Evolutionary conservation across 2,797 vertebrate genomes (phyloP).

Genomic region (Parauchenoglanis punctatus): DNA sequence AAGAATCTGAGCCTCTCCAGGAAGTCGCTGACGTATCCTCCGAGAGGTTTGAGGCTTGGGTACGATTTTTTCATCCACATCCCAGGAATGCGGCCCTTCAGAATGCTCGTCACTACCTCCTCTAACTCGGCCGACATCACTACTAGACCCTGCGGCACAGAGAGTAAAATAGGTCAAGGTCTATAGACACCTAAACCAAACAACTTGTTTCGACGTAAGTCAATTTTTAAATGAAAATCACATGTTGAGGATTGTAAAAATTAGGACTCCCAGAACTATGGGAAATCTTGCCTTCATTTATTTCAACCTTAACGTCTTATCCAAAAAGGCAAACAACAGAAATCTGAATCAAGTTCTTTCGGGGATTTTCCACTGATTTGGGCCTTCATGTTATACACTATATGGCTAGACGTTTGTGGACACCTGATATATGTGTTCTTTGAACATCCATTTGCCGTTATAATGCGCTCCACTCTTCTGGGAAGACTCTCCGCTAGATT

Average conservation of each 20-base stretch:
- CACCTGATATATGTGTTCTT: not conserved
- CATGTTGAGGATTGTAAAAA: not conserved
- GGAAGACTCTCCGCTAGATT: no score
- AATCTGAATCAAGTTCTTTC: not conserved
- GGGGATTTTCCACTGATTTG: not conserved
- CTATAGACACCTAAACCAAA: not conserved
- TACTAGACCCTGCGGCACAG: constrained; percentile 76
- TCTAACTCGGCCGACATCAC: constrained; percentile 89
- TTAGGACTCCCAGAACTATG: not conserved
- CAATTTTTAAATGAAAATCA: not conserved
- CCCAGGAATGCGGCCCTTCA: constrained; percentile 83
- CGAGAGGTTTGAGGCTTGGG: constrained; percentile 88
- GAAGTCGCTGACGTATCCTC: constrained; percentile 87
- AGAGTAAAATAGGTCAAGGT: not conserved
- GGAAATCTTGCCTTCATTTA: not conserved
- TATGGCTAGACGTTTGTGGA: not conserved
- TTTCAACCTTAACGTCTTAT: not conserved
- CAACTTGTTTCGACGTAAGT: no score
- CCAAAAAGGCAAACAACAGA: not conserved
- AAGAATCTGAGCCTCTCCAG: constrained; percentile 83
- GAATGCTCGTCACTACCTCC: constrained; percentile 85
- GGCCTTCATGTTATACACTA: not conserved
- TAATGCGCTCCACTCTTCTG: not conserved
- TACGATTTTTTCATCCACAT: constrained; percentile 91
- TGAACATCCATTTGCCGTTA: not conserved